Base-by-base conservation (phyloP, 1,140 invertebrate species). In the Drosophila oshimai region DNA sequence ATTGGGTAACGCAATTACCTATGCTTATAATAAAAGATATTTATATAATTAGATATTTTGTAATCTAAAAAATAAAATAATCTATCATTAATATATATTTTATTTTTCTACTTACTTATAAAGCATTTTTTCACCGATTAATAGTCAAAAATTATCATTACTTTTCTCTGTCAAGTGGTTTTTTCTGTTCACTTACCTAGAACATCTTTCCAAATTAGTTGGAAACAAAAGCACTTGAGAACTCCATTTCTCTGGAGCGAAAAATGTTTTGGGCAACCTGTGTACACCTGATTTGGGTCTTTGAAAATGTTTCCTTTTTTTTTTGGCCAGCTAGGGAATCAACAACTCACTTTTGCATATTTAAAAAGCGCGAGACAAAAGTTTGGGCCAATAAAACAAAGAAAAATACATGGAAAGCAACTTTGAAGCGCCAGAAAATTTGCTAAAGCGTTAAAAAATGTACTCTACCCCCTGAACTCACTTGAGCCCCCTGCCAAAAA, bases 371-470 rank as follows among this genome's bases (percentile, higher is more conserved):
- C 44, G 28, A 39, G 13, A 17, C 44, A 64, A 86, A 77, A 86
- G 45, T 79, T 73, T 71, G 61, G 53, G 34, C 36, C 81, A 75
- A 73, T 80, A 80, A 87, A 86, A 87, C 55, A 57, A 55, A 39
- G 10, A 42, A 20, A 37, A 33, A 51, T 31, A 44, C 17, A 62
- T 45, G 26, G 20, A 34, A 37, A 28, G 36, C 49, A 65, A 74
- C 58, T 55, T 67, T 39, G 49, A 41, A 55, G 36, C 28, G 47
- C 39, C 26, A 24, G 80, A 70, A 61, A 83, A 61, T 86, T 55
- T 69, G 74, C 74, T 86, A 84, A 84, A 84, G 71, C 80, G 80
- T 75, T 86, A 86, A 86, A 84, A 84, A 84, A 84, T 84, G 58
- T 68, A 80, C 79, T 79, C 34, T 28, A 6, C 33, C 17, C 34